Base-by-base conservation (phyloP, 1,140 invertebrate species). In the Drosophila sproati region DNA sequence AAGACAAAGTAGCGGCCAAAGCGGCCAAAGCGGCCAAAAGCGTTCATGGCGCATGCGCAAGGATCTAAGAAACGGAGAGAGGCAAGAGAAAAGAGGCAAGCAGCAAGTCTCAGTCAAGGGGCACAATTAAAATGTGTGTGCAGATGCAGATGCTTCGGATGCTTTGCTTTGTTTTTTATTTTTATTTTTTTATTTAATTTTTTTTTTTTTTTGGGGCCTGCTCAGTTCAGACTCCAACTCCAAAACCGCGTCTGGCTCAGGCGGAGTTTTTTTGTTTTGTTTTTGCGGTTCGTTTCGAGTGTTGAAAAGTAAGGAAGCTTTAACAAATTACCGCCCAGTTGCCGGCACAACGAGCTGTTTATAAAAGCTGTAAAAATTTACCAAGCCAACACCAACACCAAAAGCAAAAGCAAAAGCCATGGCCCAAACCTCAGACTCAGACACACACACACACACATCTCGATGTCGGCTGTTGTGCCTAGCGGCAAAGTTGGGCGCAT, bases 301-400 rank as follows among this genome's bases (percentile, higher is more conserved):
- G 91, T 91, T 92, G 91, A 92, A 91, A 91, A 92, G 91, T 91
- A 92, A 91, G 88, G 91, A 92, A 92, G 91, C 87, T 82, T 91
- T 91, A 91, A 91, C 90, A 92, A 92, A 92, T 92, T 92, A 91
- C 90, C 90, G 90, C 86, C 90, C 90, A 82, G 77, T 88, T 78
- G 80, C 78, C 80, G 66, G 47, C 70, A 61, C 70, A 70, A 51
- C 69, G 59, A 63, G 68, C 74, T 79, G 73, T 74, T 80, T 78
- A 75, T 81, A 78, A 80, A 81, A 71, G 75, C 61, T 88, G 82
- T 79, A 88, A 77, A 88, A 87, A 87, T 88, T 82, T 87, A 80
- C 80, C 83, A 87, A 87, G 78, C 77, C 85, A 75, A 83, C 83
- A 88, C 85, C 83, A 60, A 56, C 43, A 45, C 39, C 29, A 35